A percentile compares a stretch with the other conserved stretches of the same genome.
Evolutionary conservation across 2,797 vertebrate genomes (phyloP).

Genomic region (Onychomys arenicola): DNA sequence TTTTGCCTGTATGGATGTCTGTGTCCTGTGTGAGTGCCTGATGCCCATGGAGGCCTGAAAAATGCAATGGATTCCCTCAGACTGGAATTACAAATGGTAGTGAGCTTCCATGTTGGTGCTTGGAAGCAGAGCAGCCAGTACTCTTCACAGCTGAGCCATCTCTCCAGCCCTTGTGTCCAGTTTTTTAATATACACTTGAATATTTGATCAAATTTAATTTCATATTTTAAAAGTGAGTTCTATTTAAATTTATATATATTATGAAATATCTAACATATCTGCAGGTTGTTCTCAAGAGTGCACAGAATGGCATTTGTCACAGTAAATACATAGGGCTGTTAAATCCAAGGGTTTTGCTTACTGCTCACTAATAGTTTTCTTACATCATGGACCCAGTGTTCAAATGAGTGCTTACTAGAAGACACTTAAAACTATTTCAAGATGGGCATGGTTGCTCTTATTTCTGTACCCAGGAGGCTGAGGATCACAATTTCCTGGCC

Average conservation of each 20-base stretch:
- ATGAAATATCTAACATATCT: background rate
- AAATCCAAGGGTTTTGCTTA: conserved; percentile 1
- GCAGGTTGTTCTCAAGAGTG: background rate
- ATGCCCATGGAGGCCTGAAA: background rate
- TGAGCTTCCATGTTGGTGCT: background rate
- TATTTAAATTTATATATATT: background rate
- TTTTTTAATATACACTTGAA: background rate
- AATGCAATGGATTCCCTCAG: background rate
- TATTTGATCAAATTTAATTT: conserved; percentile 6
- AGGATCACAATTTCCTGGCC: background rate
- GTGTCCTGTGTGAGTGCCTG: background rate
- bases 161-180: background rate
- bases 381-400: background rate
- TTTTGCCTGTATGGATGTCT: background rate
- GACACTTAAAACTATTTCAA: background rate
- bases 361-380: conserved; percentile 1
- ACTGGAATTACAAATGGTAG: background rate
- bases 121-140: background rate
- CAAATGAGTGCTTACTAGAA: background rate
- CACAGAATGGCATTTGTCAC: conserved; percentile 29
- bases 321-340: conserved; percentile 11
- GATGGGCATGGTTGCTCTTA: background rate
- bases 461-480: background rate
- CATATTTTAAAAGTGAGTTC: background rate
- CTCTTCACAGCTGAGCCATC: background rate